phyloP scores from a whole-genome alignment of 37 sponge, comb jelly and placozoan genomes.

The Theonella swinhoei region DNA sequence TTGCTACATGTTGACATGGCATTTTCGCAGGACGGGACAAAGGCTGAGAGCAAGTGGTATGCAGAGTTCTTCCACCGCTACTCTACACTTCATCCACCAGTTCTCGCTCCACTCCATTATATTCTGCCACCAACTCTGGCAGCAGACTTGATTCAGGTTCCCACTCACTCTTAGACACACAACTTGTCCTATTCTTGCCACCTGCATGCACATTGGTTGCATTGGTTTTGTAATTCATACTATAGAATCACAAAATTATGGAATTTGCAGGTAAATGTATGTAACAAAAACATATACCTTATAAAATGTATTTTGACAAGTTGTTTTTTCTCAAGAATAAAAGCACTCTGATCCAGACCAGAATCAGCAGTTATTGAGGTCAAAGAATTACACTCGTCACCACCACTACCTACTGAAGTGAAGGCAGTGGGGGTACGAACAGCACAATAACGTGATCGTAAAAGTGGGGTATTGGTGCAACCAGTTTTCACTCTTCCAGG shows the following conservation, averaged over 20 bases:
- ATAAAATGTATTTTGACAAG: constrained; percentile 10
- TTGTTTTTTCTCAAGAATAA: neutral
- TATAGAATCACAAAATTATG: neutral
- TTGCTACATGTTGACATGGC: too few relatives aligned
- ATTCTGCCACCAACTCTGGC: neutral
- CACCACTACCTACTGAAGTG: neutral
- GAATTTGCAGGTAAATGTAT: too few relatives aligned
- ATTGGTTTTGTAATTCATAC: neutral
- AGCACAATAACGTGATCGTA: neutral
- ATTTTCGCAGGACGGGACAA: too few relatives aligned
- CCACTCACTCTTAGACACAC: constrained; percentile 27
- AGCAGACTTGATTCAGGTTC: constrained; percentile 26
- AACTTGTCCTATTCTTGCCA: neutral
- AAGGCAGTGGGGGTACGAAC: neutral
- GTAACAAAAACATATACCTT: neutral
- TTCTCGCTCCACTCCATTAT: constrained; percentile 1
- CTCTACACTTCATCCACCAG: neutral
- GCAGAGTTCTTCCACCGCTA: constrained; percentile 18
- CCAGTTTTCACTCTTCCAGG: constrained; percentile 5
- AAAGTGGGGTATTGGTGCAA: neutral
- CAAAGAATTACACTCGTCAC: too few relatives aligned
- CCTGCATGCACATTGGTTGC: too few relatives aligned
- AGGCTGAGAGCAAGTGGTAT: constrained; percentile 24
- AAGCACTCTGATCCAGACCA: too few relatives aligned
- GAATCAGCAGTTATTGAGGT: too few relatives aligned